Base-by-base conservation (phyloP, 2,113 vertebrate species). In the Hoplias malabaricus region DNA sequence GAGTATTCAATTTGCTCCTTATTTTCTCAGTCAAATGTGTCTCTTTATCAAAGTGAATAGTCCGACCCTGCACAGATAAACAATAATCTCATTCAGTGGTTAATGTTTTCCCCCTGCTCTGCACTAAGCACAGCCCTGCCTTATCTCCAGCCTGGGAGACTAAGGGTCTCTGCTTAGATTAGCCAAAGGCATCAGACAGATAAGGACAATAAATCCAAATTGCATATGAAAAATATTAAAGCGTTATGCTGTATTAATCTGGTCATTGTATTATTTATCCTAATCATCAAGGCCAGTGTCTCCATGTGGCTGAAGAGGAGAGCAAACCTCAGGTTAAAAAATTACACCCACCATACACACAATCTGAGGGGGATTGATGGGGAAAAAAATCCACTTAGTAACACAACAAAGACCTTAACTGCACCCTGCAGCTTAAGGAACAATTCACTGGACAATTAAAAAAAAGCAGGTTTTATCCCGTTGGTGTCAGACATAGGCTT, bases 141-240 rank as follows among this genome's bases (percentile, higher is more conserved):
- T 95, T 96, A 96, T 95, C 94, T 89, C 91, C 89, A 91, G 89
- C 93, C 93, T 93, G 92, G 92, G 90, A 92, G 92, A 93, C 92
- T 92, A 92, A 94, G 93, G 93, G 93, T 94, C 92, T 90, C 91
- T 87, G 89, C 91, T 92, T 92, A 93, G 94, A 95, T 94, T 94
- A 94, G 73, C 92, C 91, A 73, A 93, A 94, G 89, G 90, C 94
- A 93, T 93, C 92, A 93, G 91, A 90, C 92, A 93, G 94, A 95
- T 96, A 94, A 95, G 92, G 93, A 94, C 92, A 91, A 94, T 92
- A 92, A 94, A 95, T 94, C 94, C 94, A 94, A 95, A 94, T 95
- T 94, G 94, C 92, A 94, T 93, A 94, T 94, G 94, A 95, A 95
- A 94, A 94, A 94, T 93, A 95, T 95, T 95, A 95, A 94, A 95